These are phyloP conservation scores for Laticauda laticaudata DNA, from an alignment of 2,113 vertebrate species.

Conservation along the genomic window DNA sequence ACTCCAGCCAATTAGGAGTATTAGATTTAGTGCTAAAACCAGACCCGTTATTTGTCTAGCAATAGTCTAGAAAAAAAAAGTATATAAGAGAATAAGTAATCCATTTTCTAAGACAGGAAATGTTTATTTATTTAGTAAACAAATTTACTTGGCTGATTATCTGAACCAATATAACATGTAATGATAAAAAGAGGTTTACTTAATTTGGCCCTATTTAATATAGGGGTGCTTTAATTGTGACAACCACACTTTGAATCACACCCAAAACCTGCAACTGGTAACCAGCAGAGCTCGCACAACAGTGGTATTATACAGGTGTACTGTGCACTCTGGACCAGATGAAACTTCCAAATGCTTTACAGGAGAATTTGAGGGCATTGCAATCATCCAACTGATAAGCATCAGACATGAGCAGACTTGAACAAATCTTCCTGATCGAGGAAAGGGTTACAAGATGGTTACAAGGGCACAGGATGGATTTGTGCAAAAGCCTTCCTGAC, in stretches of 20 bases:
- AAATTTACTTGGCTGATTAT: background rate
- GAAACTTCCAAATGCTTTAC: background rate
- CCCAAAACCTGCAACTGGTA: background rate
- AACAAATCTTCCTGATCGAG: background rate
- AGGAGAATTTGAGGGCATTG: background rate
- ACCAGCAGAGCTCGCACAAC: background rate
- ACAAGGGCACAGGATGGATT: background rate
- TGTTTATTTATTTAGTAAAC: background rate
- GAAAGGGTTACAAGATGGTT: background rate
- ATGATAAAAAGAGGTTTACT: background rate
- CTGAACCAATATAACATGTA: background rate
- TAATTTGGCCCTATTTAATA: background rate
- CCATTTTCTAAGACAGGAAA: background rate
- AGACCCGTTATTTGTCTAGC: background rate
- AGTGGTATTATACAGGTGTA: background rate
- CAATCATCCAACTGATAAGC: background rate
- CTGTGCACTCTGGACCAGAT: background rate
- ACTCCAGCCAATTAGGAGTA: background rate
- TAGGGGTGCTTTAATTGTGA: background rate
- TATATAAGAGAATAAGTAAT: background rate
- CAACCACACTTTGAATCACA: background rate
- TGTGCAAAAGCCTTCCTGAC: background rate
- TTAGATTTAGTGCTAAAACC: background rate
- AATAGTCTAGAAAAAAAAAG: background rate
- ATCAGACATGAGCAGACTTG: background rate